Percentiles rank a stretch among this genome's conserved stretches.
These are phyloP conservation scores for Neosalanx taihuensis DNA, from an alignment of 2,797 vertebrate species.

Conservation along the genomic window DNA sequence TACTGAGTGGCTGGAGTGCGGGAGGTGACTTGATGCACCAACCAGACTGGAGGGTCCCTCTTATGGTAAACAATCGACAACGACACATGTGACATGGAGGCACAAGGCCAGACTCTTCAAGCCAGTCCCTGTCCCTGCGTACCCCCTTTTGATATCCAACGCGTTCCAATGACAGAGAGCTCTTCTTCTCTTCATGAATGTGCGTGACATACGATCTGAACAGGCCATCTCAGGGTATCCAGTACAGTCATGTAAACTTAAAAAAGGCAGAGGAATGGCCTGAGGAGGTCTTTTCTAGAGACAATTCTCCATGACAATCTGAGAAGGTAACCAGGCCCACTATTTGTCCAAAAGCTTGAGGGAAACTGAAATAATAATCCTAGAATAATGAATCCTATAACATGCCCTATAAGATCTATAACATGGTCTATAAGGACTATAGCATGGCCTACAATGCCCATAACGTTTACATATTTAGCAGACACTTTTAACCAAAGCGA, in stretches of 20 bases:
- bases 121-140: not conserved
- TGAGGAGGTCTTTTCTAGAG: constrained; percentile 4
- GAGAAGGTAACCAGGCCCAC: constrained; percentile 10
- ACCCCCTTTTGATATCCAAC: not conserved
- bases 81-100: not conserved
- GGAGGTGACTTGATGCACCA: constrained; percentile 2
- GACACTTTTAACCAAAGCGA: no score
- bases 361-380: constrained; percentile 14
- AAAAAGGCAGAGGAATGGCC: not conserved
- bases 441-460: not conserved
- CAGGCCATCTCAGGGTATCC: not conserved
- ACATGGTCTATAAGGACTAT: not conserved
- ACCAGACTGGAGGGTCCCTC: not conserved
- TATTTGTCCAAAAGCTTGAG: constrained; percentile 7
- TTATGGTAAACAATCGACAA: not conserved
- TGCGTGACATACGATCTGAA: not conserved
- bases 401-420: not conserved
- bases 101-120: not conserved
- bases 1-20: not conserved
- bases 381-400: constrained; percentile 1
- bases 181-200: not conserved
- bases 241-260: not conserved
- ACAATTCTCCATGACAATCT: constrained; percentile 3
- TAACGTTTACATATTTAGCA: not conserved
- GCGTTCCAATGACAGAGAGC: not conserved